Percentiles rank a stretch among this genome's conserved stretches.
Evolutionary conservation across 2,888 invertebrate species (phyloP).

Genomic region (Amphimallon solstitiale): DNA sequence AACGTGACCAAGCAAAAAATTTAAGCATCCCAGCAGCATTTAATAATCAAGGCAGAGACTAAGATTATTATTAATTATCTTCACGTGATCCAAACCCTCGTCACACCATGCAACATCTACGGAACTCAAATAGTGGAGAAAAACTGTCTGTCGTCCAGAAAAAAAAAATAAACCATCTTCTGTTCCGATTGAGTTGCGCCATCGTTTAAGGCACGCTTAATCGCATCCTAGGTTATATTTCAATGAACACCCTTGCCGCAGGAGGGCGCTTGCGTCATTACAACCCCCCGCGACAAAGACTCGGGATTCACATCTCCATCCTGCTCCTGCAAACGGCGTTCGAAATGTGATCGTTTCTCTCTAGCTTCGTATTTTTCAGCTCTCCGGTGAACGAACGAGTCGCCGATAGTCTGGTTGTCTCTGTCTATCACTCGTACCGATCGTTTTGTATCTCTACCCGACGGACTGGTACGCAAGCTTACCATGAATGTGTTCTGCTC

Average conservation of each 20-base stretch:
- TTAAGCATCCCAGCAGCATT: too few relatives aligned
- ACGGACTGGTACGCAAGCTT: not conserved
- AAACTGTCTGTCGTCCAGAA: not conserved
- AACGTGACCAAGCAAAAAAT: too few relatives aligned
- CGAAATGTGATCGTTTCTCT: not conserved
- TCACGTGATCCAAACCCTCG: too few relatives aligned
- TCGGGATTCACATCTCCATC: not conserved
- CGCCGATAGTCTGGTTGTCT: not conserved
- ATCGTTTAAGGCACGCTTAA: too few relatives aligned
- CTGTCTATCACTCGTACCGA: conserved; percentile 1
- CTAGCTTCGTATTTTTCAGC: not conserved
- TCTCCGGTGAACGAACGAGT: conserved; percentile 3
- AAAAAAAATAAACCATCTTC: not conserved
- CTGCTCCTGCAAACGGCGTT: not conserved
- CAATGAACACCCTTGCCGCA: conserved; percentile 10
- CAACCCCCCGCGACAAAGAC: conserved; percentile 15
- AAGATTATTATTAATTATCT: too few relatives aligned
- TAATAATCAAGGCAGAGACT: too few relatives aligned
- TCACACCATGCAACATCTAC: not conserved
- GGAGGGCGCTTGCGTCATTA: conserved; percentile 18
- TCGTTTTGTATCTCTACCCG: not conserved
- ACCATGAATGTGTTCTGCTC: not conserved
- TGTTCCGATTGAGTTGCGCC: not conserved
- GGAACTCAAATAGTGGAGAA: not conserved
- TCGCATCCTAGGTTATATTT: conserved; percentile 20